Conservation (phyloP, 2,113 vertebrate genomes). For the Pachyramphus minor region DNA sequence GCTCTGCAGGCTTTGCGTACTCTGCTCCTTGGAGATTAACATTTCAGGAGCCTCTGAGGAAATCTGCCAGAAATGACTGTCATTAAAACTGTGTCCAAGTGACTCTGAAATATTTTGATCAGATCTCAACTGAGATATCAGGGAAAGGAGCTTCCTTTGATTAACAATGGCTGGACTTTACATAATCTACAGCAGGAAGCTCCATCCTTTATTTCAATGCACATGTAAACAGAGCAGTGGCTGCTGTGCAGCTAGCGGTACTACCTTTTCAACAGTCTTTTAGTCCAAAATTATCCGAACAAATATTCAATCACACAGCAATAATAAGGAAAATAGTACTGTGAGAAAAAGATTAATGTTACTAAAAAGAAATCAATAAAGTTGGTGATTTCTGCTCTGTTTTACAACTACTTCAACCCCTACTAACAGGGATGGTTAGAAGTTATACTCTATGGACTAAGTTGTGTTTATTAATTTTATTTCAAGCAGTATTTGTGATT, state of each 20-base stretch:
- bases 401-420: background rate
- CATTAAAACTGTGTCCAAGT: background rate
- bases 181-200: background rate
- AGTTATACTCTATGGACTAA: background rate
- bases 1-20: background rate
- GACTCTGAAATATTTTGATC: background rate
- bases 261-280: background rate
- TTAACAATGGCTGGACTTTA: constrained; percentile 26
- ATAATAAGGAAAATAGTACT: background rate
- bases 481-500: background rate
- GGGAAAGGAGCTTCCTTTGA: constrained; percentile 2
- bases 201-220: background rate
- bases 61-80: background rate
- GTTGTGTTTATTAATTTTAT: background rate
- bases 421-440: background rate
- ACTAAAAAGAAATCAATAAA: background rate
- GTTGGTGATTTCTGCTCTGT: background rate
- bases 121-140: constrained; percentile 4
- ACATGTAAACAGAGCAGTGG: background rate
- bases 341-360: background rate
- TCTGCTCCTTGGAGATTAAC: background rate
- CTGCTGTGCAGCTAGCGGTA: background rate
- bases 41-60: background rate
- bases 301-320: background rate
- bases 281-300: background rate